Base-by-base conservation (phyloP, 1,140 invertebrate genomes). In the Calosoma granatense region DNA sequence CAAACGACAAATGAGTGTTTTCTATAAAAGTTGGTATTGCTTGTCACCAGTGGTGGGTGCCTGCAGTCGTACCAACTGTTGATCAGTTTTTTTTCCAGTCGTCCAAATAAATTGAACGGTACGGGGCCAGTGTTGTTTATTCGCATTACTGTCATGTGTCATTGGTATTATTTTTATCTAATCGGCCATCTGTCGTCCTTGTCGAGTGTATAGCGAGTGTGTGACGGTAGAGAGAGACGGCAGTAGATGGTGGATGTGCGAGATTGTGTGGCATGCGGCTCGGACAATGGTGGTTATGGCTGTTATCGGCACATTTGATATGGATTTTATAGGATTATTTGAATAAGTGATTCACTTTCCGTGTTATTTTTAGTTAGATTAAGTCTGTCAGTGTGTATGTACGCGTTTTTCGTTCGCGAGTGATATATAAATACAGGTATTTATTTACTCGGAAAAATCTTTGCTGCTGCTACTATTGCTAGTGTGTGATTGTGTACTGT, bases 241-340 rank as follows among this genome's bases (percentile, higher is more conserved):
- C 9, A 4, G 15, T 11, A 47, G 4, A 11, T 12, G 17, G 6
- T 47, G 15, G 6, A 47, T 17, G 41, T 47, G 41, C 6, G 6
- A 11, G 6, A 9, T 47, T 47, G 41, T 12, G 17, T 47, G 15
- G 4, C 41, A 47, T 47, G 15, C 9, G 6, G 15, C 17, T 47
- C 41, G 41, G 41, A 47, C 51, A 53, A 19, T 53, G 22, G 51
- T 53, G 22, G 22, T 22, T 14, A 19, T 53, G 22, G 20, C 22
- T 22, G 22, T 53, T 53, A 26, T 54, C 53, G 53, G 53, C 53
- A 36, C 21, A 23, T 54, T 54, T 15, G 53, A 23, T 54, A 54
- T 54, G 53, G 53, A 54, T 54, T 54, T 54, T 54, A 54, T 54
- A 21, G 17, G 11, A 22, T 53, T 22, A 21, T 53, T 53, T 21